Conservation (phyloP, 1,140 invertebrate species). For the Alviniconcha marisindica region DNA sequence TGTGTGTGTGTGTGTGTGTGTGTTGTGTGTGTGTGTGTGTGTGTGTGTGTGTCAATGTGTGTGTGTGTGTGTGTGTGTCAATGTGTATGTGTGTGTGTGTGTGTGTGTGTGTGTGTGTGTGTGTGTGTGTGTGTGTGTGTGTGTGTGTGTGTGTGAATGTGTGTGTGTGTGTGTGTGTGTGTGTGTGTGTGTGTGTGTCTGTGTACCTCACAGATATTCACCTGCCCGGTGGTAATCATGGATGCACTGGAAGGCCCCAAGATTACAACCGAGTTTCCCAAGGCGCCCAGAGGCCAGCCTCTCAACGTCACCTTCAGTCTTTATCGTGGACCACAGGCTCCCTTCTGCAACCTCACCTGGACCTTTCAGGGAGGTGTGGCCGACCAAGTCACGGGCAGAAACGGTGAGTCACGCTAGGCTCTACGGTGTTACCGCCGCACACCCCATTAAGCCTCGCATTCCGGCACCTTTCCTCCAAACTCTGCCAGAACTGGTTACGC, state of each 20-base stretch:
- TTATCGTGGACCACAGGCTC: conserved; percentile 52
- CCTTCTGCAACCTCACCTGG: conserved; percentile 47
- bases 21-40: conserved; percentile 11
- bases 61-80: conserved; percentile 9
- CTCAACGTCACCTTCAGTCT: conserved; percentile 50
- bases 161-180: not conserved
- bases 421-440: too few species aligned
- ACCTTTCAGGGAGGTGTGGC: conserved; percentile 51
- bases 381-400: not conserved
- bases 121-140: conserved; percentile 1
- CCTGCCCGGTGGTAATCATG: not conserved
- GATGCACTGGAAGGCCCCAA: conserved; percentile 33
- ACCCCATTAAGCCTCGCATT: too few species aligned
- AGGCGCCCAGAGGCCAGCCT: conserved; percentile 49
- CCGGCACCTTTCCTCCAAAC: too few species aligned
- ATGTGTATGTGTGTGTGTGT: conserved; percentile 11
- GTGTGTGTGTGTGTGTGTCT: not conserved
- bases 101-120: not conserved
- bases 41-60: not conserved
- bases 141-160: not conserved
- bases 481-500: too few species aligned
- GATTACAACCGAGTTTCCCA: conserved; percentile 45
- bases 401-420: not conserved
- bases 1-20: conserved; percentile 10
- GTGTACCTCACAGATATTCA: not conserved